A percentile compares a stretch with the other conserved stretches of the same genome.
phyloP scores from a whole-genome alignment of 1,140 invertebrate genomes.

The Xylocopa sonorina region DNA sequence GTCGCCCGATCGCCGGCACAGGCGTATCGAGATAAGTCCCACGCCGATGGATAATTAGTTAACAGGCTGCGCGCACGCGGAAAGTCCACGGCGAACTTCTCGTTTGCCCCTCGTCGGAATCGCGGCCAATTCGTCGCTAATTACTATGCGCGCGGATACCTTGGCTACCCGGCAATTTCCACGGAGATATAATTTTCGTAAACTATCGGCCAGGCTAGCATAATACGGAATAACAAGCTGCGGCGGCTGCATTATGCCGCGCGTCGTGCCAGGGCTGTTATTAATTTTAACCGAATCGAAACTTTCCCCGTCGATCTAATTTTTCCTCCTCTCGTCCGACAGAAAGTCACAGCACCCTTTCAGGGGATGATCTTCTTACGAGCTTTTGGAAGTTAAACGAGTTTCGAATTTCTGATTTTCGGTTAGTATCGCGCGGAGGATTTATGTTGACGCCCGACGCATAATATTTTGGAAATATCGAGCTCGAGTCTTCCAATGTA shows the following conservation, averaged over 20 bases:
- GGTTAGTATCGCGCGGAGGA: too few relatives aligned
- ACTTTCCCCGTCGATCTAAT: not conserved
- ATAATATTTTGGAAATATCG: too few relatives aligned
- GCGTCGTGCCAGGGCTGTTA: not conserved
- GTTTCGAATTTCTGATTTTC: too few relatives aligned
- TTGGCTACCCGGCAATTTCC: conserved; percentile 12
- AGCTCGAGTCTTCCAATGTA: not conserved
- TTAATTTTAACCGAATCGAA: not conserved
- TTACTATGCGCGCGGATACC: conserved; percentile 30
- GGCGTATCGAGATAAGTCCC: conserved; percentile 53
- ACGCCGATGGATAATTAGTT: conserved; percentile 54
- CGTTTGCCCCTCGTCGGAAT: conserved; percentile 37
- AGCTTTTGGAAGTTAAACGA: too few relatives aligned
- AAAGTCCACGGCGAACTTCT: conserved; percentile 28
- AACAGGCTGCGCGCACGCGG: conserved; percentile 41
- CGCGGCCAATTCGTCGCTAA: conserved; percentile 39
- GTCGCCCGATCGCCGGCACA: conserved; percentile 34
- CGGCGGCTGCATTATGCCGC: too few relatives aligned
- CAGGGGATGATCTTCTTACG: too few relatives aligned
- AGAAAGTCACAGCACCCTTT: too few relatives aligned
- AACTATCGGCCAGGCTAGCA: conserved; percentile 11
- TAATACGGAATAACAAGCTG: conserved; percentile 27
- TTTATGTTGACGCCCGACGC: too few relatives aligned
- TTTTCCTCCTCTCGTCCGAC: too few relatives aligned
- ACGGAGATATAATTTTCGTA: conserved; percentile 25